Evolutionary conservation across 2,888 invertebrate species (phyloP), one percentile per base, ranked within the genome.

Genomic region (Schizaphis graminum): DNA sequence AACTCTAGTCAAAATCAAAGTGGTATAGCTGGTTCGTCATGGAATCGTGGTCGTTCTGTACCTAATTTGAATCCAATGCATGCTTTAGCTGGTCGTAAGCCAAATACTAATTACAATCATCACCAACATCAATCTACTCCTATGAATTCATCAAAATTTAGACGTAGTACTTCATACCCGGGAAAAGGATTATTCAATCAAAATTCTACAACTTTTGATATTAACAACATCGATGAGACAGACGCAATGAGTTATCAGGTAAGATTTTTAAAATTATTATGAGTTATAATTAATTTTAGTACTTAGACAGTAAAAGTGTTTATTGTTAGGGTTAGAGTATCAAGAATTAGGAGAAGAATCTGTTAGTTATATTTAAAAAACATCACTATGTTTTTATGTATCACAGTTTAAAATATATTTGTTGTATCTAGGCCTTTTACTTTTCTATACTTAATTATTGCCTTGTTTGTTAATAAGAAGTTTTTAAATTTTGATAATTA

Each of bases 111-210:
- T 91, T 97, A 97, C 95, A 92, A 92, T 77, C 96, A 97, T 95
- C 97, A 97, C 95, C 97, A 97, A 95, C 97, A 97, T 95, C 97
- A 94, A 56, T 95, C 96, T 24, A 95, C 95, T 61, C 95, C 95
- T 95, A 95, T 95, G 93, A 95, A 95, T 94, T 96, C 96, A 95
- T 96, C 96, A 94, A 98, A 98, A 96, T 99, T 98, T 96, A 97
- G 98, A 94, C 97, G 98, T 95, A 98, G 98, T 96, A 98, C 98
- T 95, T 98, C 98, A 77, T 98, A 98, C 96, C 98, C 99, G 92
- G 98, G 98, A 94, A 98, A 98, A 96, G 98, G 97, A 94, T 96
- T 96, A 89, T 97, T 97, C 95, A 97, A 97, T 94, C 96, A 97
- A 94, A 96, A 96, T 95, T 96, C 96, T 93, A 97, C 97, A 87